These are phyloP conservation scores for Ophraella communa DNA, from an alignment of 2,888 invertebrate genomes.

Conservation along the genomic window DNA sequence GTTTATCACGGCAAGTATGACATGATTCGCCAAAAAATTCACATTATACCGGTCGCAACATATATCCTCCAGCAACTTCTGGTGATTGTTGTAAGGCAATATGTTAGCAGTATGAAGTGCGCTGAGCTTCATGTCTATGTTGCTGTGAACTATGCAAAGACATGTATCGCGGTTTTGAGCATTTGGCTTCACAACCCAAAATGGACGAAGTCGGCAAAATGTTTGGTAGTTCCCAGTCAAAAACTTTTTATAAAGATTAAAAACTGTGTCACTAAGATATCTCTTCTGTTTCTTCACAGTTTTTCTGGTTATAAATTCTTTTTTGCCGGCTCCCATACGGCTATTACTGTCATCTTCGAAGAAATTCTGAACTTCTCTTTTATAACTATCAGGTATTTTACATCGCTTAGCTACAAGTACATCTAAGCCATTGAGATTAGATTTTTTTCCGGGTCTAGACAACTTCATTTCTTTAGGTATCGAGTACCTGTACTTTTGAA, in stretches of 20 bases:
- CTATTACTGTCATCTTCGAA: constrained; percentile 1
- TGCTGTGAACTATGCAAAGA: neutral
- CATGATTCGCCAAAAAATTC: neutral
- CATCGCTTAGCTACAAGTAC: neutral
- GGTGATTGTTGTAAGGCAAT: neutral
- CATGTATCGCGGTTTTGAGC: neutral
- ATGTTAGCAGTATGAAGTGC: constrained; percentile 8
- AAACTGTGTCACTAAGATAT: neutral
- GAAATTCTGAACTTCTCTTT: neutral
- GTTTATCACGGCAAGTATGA: neutral
- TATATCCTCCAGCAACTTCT: neutral
- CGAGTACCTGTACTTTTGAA: neutral
- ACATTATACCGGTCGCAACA: constrained; percentile 1
- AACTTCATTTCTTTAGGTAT: neutral
- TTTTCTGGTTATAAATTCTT: neutral
- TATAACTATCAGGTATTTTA: neutral
- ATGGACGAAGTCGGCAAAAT: constrained; percentile 4
- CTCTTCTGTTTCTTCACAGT: neutral
- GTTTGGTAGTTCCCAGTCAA: neutral
- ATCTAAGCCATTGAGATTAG: neutral
- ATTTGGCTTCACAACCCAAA: constrained; percentile 1
- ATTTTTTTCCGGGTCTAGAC: neutral
- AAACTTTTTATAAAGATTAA: neutral
- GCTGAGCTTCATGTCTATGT: constrained; percentile 5
- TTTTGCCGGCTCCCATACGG: neutral